A percentile compares a stretch with the other conserved stretches of the same genome.
Conservation (phyloP, 1,140 invertebrate genomes). For the Glomeris maerens region DNA sequence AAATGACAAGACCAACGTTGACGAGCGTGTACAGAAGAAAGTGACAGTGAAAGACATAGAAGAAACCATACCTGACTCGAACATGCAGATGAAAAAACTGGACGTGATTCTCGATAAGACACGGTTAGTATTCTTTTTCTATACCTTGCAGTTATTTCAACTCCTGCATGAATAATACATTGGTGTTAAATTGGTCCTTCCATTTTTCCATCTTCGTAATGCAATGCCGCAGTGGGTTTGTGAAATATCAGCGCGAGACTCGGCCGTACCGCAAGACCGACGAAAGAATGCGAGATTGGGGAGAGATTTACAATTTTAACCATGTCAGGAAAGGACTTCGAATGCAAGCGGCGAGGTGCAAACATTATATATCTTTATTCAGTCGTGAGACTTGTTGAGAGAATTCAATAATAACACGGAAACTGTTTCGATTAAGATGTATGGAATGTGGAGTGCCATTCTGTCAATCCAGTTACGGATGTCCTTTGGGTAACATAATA, state of each 20-base stretch:
- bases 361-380: no score
- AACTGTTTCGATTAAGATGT: constrained; percentile 39
- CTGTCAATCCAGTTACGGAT: constrained; percentile 92
- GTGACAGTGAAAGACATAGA: constrained; percentile 64
- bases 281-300: constrained; percentile 81
- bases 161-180: constrained; percentile 1
- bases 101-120: constrained; percentile 80
- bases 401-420: constrained; percentile 8
- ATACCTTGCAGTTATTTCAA: not conserved
- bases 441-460: constrained; percentile 99
- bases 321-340: constrained; percentile 73
- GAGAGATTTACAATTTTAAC: constrained; percentile 85
- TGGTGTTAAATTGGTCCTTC: constrained; percentile 2
- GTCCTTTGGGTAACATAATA: constrained; percentile 95
- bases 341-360: constrained; percentile 69
- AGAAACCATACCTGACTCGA: constrained; percentile 59
- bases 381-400: not conserved
- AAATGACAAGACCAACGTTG: constrained; percentile 25
- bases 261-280: constrained; percentile 66
- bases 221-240: constrained; percentile 85
- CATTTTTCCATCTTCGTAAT: constrained; percentile 17
- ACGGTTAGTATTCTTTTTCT: constrained; percentile 35
- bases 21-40: constrained; percentile 14
- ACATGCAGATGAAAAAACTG: constrained; percentile 56
- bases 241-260: constrained; percentile 85